phyloP scores from a whole-genome alignment of 2,888 invertebrate species.

The Hirtodrosophila duncani region DNA sequence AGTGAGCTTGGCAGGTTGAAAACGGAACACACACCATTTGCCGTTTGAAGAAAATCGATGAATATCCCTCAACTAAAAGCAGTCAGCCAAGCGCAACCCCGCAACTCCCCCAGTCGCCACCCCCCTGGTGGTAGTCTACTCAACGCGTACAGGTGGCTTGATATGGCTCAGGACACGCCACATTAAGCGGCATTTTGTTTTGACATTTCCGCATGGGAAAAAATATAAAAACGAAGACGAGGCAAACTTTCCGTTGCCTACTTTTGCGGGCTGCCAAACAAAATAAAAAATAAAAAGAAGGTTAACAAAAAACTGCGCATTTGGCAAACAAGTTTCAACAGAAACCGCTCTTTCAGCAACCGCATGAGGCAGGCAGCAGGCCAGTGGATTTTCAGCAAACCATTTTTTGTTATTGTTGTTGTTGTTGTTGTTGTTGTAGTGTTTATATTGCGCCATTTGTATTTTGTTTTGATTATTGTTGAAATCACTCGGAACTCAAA shows the following conservation, averaged over 20 bases:
- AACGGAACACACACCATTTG: slow-evolving; percentile 30
- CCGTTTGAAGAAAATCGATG: slow-evolving; percentile 65
- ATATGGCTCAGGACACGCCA: slow-evolving; percentile 45
- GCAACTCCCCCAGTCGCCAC: background rate
- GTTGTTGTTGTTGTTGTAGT: background rate
- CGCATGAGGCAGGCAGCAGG: background rate
- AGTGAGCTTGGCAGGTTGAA: slow-evolving; percentile 39
- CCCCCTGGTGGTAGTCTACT: too few species aligned
- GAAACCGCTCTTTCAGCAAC: slow-evolving; percentile 4
- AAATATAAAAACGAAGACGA: background rate
- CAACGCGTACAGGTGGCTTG: slow-evolving; percentile 48
- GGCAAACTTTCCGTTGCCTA: slow-evolving; percentile 45
- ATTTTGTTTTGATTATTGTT: slow-evolving; percentile 3
- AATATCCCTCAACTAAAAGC: slow-evolving; percentile 8
- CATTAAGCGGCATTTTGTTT: slow-evolving; percentile 70
- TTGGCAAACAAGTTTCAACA: slow-evolving; percentile 22
- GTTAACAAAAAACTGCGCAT: slow-evolving; percentile 44
- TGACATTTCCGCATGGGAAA: slow-evolving; percentile 43
- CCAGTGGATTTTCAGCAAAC: slow-evolving; percentile 9
- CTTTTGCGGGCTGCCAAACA: slow-evolving; percentile 28
- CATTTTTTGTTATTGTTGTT: background rate
- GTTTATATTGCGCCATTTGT: slow-evolving; percentile 21
- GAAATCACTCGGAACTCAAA: too few species aligned
- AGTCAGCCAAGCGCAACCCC: slow-evolving; percentile 10
- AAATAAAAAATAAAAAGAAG: slow-evolving; percentile 11